Conservation (phyloP, 2,113 vertebrate genomes). For the Cyanoliseus patagonus region DNA sequence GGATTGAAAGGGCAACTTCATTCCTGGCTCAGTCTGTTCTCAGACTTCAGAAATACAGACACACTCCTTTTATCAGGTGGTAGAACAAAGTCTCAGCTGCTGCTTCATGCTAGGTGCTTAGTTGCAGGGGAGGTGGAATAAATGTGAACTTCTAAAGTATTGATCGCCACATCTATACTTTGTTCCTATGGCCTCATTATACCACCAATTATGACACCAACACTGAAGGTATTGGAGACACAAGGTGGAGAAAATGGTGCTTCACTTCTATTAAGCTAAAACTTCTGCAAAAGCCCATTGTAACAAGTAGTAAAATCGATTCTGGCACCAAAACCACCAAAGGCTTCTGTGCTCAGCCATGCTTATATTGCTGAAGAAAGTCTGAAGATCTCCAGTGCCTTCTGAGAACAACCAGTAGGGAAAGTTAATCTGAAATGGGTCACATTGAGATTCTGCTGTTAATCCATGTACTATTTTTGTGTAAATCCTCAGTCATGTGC, state of each 20-base stretch:
- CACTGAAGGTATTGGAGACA: not conserved
- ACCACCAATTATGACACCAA: not conserved
- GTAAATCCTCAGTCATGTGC: conserved; percentile 45
- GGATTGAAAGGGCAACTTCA: not conserved
- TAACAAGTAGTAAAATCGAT: not conserved
- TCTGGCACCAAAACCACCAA: not conserved
- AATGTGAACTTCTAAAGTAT: not conserved
- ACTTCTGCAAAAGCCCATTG: not conserved
- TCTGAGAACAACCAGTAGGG: not conserved
- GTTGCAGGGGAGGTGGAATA: not conserved
- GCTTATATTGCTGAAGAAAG: not conserved
- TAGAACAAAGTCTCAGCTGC: not conserved
- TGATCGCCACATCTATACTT: not conserved
- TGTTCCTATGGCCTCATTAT: not conserved
- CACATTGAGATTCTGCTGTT: conserved; percentile 53
- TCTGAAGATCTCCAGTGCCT: not conserved
- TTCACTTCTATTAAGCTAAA: not conserved
- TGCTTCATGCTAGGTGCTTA: not conserved
- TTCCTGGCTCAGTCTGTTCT: not conserved
- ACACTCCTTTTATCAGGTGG: not conserved
- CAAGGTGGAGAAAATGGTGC: not conserved
- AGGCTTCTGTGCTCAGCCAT: not conserved
- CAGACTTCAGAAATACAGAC: not conserved
- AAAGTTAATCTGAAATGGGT: conserved; percentile 61
- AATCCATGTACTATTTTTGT: conserved; percentile 47